Evolutionary conservation across 2,888 invertebrate genomes (phyloP), one percentile per base, ranked within the genome.

Genomic region (Linnaemya vulpina): DNA sequence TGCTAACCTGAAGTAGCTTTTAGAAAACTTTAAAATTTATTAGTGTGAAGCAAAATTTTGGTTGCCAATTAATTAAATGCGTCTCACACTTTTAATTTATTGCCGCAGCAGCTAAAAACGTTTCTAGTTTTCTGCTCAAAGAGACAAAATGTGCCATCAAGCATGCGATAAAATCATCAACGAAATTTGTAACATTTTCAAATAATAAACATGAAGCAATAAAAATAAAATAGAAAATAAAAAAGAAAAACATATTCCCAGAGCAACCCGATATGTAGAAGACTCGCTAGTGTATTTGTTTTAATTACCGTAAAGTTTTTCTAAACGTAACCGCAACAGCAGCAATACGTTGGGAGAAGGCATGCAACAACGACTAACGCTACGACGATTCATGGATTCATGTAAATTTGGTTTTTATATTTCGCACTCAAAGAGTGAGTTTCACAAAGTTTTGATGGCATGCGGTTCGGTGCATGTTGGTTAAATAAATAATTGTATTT

Each of bases 241-340:
- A 30, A 5, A 30, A 30, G 5, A 30, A 30, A 5, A 51, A 38
- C 38, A 38, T 11, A 38, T 38, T 38, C 38, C 38, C 51, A 55
- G 15, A 15, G 13, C 25, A 25, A 55, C 3, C 25, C 4, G 58
- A 30, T 9, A n/a, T n/a, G 7, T 3, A 17, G n/a, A 58, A 58
- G 20, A 63, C 15, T 20, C 63, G 8, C 15, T 15, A 51, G 71
- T 65, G 82, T 51, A 77, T 83, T 83, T 67, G 58, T 77, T 77
- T 83, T 77, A 83, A 77, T 77, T 83, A 67, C 60, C 71, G 71
- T 4, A 73, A 77, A 77, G 8, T 77, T 77, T 77, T 58, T 30
- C 30, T 30, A 30, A 15, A 63, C 53, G 51, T 43, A 15, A n/a
- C 35, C 51, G 70, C 82, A 65, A 60, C 62, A 63, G 22, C 68